Base-by-base conservation (phyloP, 2,888 invertebrate species). In the Mesochorus sp. region DNA sequence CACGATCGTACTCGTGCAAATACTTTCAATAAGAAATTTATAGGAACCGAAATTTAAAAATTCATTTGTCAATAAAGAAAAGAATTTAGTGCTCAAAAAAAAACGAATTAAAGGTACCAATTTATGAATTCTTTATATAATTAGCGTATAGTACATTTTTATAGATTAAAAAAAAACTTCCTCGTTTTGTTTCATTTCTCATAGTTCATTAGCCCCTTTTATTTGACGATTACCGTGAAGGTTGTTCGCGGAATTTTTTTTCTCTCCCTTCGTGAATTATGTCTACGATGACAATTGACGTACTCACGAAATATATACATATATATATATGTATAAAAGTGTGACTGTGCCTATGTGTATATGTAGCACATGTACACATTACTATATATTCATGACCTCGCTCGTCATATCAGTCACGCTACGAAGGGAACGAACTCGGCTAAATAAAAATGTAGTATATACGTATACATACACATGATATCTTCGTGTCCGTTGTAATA, bases 261-360 rank as follows among this genome's bases (percentile, higher is more conserved):
- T 44, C 61, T 51, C 62, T 49, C 47, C 37, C 19, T 47, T 28
- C 26, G 51, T 70, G 64, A 78, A 77, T 77, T 74, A 78, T 73
- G 78, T 64, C 68, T 42, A 57, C 73, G 73, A 74, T 78, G 78
- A 78, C 73, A 78, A 78, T 78, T 78, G 68, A 64, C 68, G 73
- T 61, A 61, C 59, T 39, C 49, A 71, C 59, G 59, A 19, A 47
- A 59, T 59, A 26, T 39, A 12, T 10, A 57, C 34, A 31, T 44
- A 19, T 19, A 44, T 57, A 21, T 21, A 57, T n/a, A 39, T 39
- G 12, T 12, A 55, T 55, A n/a, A 3, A 4, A 10, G 34, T 19
- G 10, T 47, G 21, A 21, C 12, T 2, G 19, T 24, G 12, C 2
- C 1, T 0, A 37, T 57, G 37, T 12, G 31, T 37, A 12, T n/a